These are phyloP conservation scores for Plebejus melissa DNA, from an alignment of 2,888 invertebrate species.

Conservation along the genomic window DNA sequence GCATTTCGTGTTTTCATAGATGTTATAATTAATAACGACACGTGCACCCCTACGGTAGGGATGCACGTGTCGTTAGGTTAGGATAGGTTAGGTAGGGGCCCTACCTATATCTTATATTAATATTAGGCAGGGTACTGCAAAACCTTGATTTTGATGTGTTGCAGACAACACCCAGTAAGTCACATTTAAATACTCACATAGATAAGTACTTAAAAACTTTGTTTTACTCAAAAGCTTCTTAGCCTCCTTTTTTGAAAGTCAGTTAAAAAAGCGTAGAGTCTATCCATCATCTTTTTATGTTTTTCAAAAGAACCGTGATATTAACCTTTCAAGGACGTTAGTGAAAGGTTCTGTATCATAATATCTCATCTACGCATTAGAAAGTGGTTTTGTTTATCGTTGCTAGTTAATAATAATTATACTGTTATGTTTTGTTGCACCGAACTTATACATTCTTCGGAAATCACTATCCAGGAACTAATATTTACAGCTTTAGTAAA, in stretches of 20 bases:
- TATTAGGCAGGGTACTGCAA: too few species aligned
- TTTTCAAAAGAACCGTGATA: not conserved
- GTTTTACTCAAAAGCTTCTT: too few species aligned
- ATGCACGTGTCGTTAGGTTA: too few species aligned
- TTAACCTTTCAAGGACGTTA: constrained; percentile 33
- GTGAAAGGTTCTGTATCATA: constrained; percentile 34
- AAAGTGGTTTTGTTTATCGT: constrained; percentile 30
- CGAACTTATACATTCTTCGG: constrained; percentile 5
- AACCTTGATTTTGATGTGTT: too few species aligned
- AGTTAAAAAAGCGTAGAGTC: not conserved
- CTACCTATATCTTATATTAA: too few species aligned
- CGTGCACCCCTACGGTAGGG: too few species aligned
- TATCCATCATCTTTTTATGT: constrained; percentile 3
- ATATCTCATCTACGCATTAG: constrained; percentile 32
- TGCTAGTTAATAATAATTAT: constrained; percentile 17
- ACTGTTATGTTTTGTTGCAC: constrained; percentile 20
- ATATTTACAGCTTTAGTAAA: not conserved
- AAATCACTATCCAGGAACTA: not conserved
- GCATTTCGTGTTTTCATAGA: too few species aligned
- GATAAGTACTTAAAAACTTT: too few species aligned
- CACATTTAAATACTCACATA: too few species aligned
- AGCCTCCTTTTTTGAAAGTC: not conserved
- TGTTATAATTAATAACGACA: too few species aligned
- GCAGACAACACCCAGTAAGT: too few species aligned
- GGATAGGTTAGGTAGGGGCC: too few species aligned